Conservation (phyloP, 2,113 vertebrate genomes). For the Dasyurus viverrinus region DNA sequence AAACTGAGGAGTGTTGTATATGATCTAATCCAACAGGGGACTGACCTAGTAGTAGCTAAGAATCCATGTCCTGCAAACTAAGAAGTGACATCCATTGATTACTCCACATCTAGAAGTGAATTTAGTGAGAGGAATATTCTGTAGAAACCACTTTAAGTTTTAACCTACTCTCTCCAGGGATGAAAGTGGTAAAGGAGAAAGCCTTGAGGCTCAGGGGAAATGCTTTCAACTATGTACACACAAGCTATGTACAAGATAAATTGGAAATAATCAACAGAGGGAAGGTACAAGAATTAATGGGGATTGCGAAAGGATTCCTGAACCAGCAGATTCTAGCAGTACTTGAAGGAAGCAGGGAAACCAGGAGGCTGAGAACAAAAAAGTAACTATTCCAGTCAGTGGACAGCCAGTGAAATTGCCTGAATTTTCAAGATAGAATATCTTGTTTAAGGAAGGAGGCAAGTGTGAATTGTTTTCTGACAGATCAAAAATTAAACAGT, state of each 20-base stretch:
- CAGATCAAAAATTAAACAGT: background rate
- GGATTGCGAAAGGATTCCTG: too few relatives aligned
- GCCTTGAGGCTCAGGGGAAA: background rate
- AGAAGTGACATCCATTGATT: background rate
- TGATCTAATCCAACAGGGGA: background rate
- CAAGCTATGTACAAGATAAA: background rate
- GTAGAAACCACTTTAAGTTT: background rate
- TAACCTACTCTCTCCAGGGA: background rate
- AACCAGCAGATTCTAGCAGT: too few relatives aligned
- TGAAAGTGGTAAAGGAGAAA: background rate
- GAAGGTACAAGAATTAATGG: too few relatives aligned
- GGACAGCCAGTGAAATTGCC: background rate
- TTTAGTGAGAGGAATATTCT: background rate
- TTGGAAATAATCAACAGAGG: background rate
- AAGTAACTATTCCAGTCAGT: too few relatives aligned
- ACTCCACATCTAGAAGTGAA: background rate
- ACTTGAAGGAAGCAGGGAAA: too few relatives aligned
- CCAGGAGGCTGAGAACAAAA: too few relatives aligned
- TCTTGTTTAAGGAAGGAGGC: background rate
- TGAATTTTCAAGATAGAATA: background rate
- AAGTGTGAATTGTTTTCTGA: background rate
- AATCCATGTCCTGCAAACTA: background rate
- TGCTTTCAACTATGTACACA: background rate
- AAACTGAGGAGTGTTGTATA: background rate
- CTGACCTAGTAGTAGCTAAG: background rate